phyloP scores from a whole-genome alignment of 2,888 invertebrate species.

The Campoletis raptor region DNA sequence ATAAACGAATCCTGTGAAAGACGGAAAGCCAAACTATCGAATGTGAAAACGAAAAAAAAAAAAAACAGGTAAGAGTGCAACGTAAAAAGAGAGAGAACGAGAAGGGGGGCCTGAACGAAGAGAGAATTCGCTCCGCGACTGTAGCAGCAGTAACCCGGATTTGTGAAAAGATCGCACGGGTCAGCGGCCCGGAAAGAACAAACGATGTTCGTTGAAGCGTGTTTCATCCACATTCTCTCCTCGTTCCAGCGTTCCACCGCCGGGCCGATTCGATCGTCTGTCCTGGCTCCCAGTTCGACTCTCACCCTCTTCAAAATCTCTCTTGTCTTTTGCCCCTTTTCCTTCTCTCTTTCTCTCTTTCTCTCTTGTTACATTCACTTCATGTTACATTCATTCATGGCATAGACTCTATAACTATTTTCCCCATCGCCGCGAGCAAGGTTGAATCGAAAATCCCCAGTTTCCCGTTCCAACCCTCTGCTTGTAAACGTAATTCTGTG shows the following conservation, averaged over 20 bases:
- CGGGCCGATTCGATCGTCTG: slow-evolving; percentile 68
- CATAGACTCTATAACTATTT: slow-evolving; percentile 40
- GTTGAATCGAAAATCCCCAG: slow-evolving; percentile 68
- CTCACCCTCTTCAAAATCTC: slow-evolving; percentile 47
- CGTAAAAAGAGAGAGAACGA: slow-evolving; percentile 58
- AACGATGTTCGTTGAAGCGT: slow-evolving; percentile 83
- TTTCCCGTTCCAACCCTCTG: slow-evolving; percentile 67
- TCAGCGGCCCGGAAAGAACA: slow-evolving; percentile 84
- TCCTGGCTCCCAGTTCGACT: slow-evolving; percentile 57
- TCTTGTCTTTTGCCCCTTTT: slow-evolving; percentile 21
- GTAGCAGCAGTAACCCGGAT: slow-evolving; percentile 81
- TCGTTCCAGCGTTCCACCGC: slow-evolving; percentile 69
- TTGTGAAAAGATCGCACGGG: slow-evolving; percentile 84
- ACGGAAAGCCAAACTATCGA: slow-evolving; percentile 65
- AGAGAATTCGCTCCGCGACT: slow-evolving; percentile 57
- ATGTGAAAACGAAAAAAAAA: slow-evolving; percentile 50
- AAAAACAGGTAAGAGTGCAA: slow-evolving; percentile 66
- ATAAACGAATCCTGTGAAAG: slow-evolving; percentile 49
- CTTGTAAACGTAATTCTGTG: slow-evolving; percentile 43
- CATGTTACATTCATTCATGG: slow-evolving; percentile 21
- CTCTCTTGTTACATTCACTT: slow-evolving; percentile 54
- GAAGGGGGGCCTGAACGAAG: slow-evolving; percentile 70
- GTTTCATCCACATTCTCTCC: slow-evolving; percentile 78
- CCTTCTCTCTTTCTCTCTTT: slow-evolving; percentile 58
- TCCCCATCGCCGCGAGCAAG: slow-evolving; percentile 58